phyloP scores from a whole-genome alignment of 35 echinoderm and acorn worm species.

The Heliocidaris tuberculata region DNA sequence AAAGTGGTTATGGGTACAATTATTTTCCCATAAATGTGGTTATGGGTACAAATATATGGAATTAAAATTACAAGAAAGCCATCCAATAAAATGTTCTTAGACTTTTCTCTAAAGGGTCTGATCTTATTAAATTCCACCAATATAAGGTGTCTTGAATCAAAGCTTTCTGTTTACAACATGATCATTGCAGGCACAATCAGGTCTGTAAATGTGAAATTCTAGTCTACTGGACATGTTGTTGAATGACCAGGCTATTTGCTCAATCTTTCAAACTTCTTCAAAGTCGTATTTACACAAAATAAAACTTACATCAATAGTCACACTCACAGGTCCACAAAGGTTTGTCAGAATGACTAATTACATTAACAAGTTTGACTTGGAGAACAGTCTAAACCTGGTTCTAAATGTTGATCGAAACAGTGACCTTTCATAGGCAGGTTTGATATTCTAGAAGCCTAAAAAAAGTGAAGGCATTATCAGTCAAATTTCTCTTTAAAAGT shows the following conservation, averaged over 20 bases:
- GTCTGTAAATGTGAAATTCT: not conserved
- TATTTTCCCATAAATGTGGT: not conserved
- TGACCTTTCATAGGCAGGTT: too few species aligned
- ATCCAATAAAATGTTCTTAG: not conserved
- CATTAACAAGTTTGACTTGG: not conserved
- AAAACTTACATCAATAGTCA: not conserved
- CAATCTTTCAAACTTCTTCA: too few species aligned
- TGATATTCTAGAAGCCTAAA: too few species aligned
- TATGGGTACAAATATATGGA: not conserved
- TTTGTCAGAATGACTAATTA: not conserved
- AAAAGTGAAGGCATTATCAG: not conserved
- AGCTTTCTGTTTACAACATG: not conserved
- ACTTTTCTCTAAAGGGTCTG: not conserved
- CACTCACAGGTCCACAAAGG: not conserved
- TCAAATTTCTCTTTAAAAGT: constrained; percentile 13
- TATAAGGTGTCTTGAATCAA: not conserved
- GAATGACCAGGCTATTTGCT: not conserved
- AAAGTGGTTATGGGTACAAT: too few species aligned
- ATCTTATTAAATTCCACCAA: not conserved
- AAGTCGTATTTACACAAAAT: not conserved
- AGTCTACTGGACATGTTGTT: not conserved
- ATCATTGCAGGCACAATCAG: not conserved
- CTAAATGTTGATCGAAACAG: not conserved
- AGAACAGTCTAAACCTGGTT: not conserved
- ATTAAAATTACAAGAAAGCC: not conserved